These are phyloP conservation scores for Drosophila lini DNA, from an alignment of 1,140 invertebrate species.

Conservation along the genomic window DNA sequence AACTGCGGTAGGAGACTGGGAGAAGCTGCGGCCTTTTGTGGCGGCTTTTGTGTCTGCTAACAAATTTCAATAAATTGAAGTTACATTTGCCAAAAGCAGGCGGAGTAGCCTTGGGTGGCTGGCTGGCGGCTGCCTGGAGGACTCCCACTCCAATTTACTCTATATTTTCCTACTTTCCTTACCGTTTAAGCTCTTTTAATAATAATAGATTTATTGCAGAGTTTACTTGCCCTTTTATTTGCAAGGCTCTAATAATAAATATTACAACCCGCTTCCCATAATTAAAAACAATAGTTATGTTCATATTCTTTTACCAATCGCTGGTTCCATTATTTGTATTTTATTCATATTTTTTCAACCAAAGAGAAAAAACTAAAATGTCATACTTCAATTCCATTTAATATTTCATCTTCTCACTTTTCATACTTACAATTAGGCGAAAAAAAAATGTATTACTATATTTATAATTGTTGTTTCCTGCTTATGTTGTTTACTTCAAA, in stretches of 20 bases:
- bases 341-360: constrained; percentile 7
- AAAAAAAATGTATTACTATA: constrained; percentile 36
- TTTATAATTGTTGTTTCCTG: constrained; percentile 26
- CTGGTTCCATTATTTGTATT: constrained; percentile 28
- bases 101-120: no score
- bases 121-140: neutral
- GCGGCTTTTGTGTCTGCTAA: constrained; percentile 70
- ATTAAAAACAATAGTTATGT: constrained; percentile 5
- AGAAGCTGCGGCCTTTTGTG: constrained; percentile 55
- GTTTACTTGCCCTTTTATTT: no score
- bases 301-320: constrained; percentile 18
- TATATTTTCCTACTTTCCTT: no score
- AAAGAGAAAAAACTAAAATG: constrained; percentile 17
- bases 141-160: no score
- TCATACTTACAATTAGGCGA: constrained; percentile 54
- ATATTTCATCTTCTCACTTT: constrained; percentile 45
- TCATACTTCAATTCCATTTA: constrained; percentile 50
- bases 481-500: constrained; percentile 40
- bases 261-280: neutral
- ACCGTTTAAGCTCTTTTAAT: no score
- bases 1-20: neutral
- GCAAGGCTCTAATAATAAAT: no score
- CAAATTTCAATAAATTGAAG: constrained; percentile 83
- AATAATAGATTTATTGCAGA: no score
- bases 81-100: constrained; percentile 78